Conservation (phyloP, 2,888 invertebrate genomes). For the Nudaria mundana region DNA sequence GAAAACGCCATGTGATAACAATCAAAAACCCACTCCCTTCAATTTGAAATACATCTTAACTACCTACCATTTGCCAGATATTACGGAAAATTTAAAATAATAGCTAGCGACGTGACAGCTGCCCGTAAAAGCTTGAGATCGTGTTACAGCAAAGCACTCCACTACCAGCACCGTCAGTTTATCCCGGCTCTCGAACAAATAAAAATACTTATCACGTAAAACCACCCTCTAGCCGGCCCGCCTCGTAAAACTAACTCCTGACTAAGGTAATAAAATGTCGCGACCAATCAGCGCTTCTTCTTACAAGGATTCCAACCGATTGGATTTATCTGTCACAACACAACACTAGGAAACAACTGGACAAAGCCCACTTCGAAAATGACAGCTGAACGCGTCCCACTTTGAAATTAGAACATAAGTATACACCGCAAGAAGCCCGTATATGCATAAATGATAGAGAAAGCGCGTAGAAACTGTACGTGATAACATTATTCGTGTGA, state of each 20-base stretch:
- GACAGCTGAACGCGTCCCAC: conserved; percentile 15
- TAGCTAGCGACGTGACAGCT: conserved; percentile 40
- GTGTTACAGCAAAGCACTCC: conserved; percentile 53
- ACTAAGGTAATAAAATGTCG: conserved; percentile 50
- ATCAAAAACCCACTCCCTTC: conserved; percentile 21
- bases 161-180: conserved; percentile 40
- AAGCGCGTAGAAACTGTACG: conserved; percentile 43
- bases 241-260: conserved; percentile 37
- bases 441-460: conserved; percentile 42
- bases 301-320: conserved; percentile 36
- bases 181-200: conserved; percentile 54
- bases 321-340: conserved; percentile 41
- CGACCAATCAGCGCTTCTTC: conserved; percentile 46
- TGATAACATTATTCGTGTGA: conserved; percentile 70
- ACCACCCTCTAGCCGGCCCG: conserved; percentile 31
- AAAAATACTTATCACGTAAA: conserved; percentile 71
- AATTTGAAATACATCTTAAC: conserved; percentile 17
- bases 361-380: conserved; percentile 30
- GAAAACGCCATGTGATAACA: conserved; percentile 14
- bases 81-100: conserved; percentile 20
- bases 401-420: conserved; percentile 31
- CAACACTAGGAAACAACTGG: conserved; percentile 22
- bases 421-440: conserved; percentile 22
- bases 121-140: conserved; percentile 54
- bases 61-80: conserved; percentile 9